Conservation (phyloP, 2,888 invertebrate genomes). For the Chromoteleia sp. region DNA sequence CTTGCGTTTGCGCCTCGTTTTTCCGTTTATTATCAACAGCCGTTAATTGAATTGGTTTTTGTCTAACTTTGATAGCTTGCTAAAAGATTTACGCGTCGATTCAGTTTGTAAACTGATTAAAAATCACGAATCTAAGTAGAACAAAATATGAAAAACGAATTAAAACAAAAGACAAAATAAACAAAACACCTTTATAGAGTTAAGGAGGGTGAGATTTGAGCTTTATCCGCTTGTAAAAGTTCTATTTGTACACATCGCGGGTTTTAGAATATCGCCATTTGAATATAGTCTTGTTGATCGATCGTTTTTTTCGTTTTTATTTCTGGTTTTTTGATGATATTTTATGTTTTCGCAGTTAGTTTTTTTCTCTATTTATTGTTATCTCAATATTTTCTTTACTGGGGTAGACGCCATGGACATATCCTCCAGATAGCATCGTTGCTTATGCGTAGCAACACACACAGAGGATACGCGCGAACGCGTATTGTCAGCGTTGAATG, state of each 20-base stretch:
- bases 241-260: conserved; percentile 76
- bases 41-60: conserved; percentile 12
- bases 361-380: conserved; percentile 6
- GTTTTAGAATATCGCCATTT: conserved; percentile 5
- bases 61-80: conserved; percentile 36
- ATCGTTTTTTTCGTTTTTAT: conserved; percentile 8
- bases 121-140: conserved; percentile 12
- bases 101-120: too few species aligned
- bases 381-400: not conserved
- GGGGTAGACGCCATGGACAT: too few species aligned
- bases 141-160: not conserved
- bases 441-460: too few species aligned
- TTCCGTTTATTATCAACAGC: conserved; percentile 10
- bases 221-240: conserved; percentile 81
- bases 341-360: too few species aligned
- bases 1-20: conserved; percentile 60
- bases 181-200: conserved; percentile 53
- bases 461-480: too few species aligned
- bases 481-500: too few species aligned
- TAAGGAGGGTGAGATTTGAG: conserved; percentile 75
- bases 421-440: too few species aligned
- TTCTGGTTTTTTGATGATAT: conserved; percentile 19
- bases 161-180: conserved; percentile 17
- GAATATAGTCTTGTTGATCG: conserved; percentile 16
- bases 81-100: too few species aligned